Evolutionary conservation across 2,888 invertebrate genomes (phyloP), one percentile per base, ranked within the genome.

Genomic region (Euzophera pinguis): DNA sequence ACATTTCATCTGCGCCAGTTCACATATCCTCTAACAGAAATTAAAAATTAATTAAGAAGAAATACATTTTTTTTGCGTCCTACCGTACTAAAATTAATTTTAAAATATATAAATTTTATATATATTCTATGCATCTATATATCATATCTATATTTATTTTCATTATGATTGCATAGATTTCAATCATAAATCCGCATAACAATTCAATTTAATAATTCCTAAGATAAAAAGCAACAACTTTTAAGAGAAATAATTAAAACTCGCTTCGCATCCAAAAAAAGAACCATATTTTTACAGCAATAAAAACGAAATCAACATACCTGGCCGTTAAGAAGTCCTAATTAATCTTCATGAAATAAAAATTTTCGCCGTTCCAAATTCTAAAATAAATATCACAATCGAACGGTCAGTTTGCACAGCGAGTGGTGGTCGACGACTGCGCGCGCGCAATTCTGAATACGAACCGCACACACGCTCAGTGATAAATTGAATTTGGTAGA

Each of bases 361-460:
- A 53, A 53, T 10, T 17, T 22, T 52, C 45, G 50, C 55, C 53
- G 52, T 50, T 53, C 38, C 42, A 55, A 55, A 42, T 55, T 56
- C 53, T 38, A 56, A 57, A 53, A 37, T 22, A 49, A 56, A 47
- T 53, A 50, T 52, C 41, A 56, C 49, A 58, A 65, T 71, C 54
- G 53, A 69, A 72, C 78, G 75, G 73, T 70, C 76, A 68, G 65
- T 72, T 64, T 60, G 62, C 74, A 73, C 70, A 71, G 71, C 62
- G 72, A 67, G 68, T 69, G 65, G 73, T 75, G 81, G 77, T 71
- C 75, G 81, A 78, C 79, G 82, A 86, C 85, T 86, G 85, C 60
- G 69, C 73, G 74, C 70, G 62, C 78, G 71, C 75, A 69, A 63
- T 67, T 66, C 16, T 9, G 10, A 32, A 13, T 14, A 27, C 27